A percentile compares a stretch with the other conserved stretches of the same genome.
phyloP scores from a whole-genome alignment of 1,140 invertebrate species.

The Oryctes rhinoceros region DNA sequence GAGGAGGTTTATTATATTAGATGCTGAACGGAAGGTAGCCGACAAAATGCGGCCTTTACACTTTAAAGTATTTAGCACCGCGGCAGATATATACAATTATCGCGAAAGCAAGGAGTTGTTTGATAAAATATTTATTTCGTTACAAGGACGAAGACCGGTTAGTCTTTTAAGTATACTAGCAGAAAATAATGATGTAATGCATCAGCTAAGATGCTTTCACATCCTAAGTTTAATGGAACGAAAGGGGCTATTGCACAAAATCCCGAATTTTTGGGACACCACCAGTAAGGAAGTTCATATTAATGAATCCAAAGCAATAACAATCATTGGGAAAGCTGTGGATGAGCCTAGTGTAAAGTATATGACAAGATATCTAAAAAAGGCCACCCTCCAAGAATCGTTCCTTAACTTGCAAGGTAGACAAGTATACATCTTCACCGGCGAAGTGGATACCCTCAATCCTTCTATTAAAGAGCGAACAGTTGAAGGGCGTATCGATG shows the following conservation, averaged over 20 bases:
- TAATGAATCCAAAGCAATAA: neutral
- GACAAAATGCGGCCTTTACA: neutral
- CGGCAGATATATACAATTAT: neutral
- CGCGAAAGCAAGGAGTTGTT: neutral
- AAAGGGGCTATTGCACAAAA: neutral
- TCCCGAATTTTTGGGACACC: neutral
- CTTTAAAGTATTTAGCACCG: neutral
- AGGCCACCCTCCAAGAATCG: neutral
- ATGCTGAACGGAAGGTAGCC: neutral
- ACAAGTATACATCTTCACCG: neutral
- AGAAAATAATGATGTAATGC: neutral
- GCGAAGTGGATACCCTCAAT: conserved; percentile 4
- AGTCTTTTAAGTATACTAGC: neutral
- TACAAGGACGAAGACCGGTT: conserved; percentile 15
- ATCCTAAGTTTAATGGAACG: neutral
- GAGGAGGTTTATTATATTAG: neutral
- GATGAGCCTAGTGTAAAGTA: neutral
- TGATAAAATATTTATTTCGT: conserved; percentile 1
- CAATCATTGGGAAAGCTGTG: neutral
- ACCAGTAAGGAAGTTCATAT: neutral
- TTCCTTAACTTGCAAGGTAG: neutral
- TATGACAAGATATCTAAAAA: neutral
- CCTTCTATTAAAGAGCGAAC: neutral
- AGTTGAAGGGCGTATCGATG: neutral
- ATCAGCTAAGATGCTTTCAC: neutral